These are phyloP conservation scores for Trissonchulus latispiculum DNA, from an alignment of 2,888 invertebrate genomes.

Conservation along the genomic window DNA sequence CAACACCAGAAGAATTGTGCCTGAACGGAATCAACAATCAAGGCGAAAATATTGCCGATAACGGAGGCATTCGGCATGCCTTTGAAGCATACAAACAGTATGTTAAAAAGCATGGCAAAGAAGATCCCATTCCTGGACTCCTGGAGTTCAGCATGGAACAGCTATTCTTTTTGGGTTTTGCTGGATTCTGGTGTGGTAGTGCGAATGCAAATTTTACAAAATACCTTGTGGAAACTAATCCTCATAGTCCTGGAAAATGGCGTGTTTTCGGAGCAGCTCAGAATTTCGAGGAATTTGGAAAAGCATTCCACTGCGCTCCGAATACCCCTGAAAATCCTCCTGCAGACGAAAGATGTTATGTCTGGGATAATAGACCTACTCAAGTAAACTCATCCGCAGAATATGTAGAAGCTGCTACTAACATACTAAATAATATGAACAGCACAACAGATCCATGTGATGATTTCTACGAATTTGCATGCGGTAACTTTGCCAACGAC, in stretches of 20 bases:
- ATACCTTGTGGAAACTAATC: constrained; percentile 8
- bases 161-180: constrained; percentile 51
- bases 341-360: neutral
- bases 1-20: constrained; percentile 29
- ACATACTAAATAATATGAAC: neutral
- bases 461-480: neutral
- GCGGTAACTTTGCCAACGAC: neutral
- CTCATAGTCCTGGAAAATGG: constrained; percentile 16
- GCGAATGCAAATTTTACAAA: neutral
- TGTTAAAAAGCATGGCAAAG: constrained; percentile 24
- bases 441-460: neutral
- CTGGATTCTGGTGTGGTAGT: constrained; percentile 47
- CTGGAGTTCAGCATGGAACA: constrained; percentile 44
- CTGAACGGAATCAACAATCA: constrained; percentile 51
- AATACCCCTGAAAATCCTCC: neutral
- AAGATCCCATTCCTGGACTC: constrained; percentile 30
- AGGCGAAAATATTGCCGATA: constrained; percentile 53
- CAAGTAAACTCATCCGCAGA: neutral
- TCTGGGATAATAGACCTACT: neutral
- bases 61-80: constrained; percentile 50
- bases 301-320: constrained; percentile 7
- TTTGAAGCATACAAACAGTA: constrained; percentile 33
- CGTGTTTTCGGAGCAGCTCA: constrained; percentile 18
- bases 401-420: neutral
- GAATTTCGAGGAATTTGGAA: constrained; percentile 20